These are phyloP conservation scores for Riparia riparia DNA, from an alignment of 2,113 vertebrate species.

Conservation along the genomic window DNA sequence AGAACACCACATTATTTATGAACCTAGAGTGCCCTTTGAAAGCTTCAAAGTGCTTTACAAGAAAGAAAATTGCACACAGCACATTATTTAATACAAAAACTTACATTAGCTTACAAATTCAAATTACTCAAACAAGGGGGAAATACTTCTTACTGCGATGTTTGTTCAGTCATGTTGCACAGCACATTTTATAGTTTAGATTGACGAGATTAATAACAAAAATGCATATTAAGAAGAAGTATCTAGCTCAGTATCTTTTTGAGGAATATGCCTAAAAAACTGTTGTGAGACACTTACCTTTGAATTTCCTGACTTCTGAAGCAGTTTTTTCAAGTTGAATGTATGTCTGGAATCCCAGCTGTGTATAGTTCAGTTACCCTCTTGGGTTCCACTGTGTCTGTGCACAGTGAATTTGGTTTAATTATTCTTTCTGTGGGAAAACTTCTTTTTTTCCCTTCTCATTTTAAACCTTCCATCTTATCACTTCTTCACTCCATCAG, in stretches of 20 bases:
- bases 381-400: neutral
- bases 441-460: neutral
- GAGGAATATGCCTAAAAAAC: slow-evolving; percentile 7
- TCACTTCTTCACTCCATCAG: neutral
- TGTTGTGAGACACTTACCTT: neutral
- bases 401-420: neutral
- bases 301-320: neutral
- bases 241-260: slow-evolving; percentile 24
- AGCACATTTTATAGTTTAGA: slow-evolving; percentile 34
- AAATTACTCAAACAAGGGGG: slow-evolving; percentile 42
- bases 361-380: neutral
- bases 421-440: neutral
- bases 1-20: slow-evolving; percentile 52
- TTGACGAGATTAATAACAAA: slow-evolving; percentile 54
- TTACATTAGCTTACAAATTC: slow-evolving; percentile 65
- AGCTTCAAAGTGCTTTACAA: slow-evolving; percentile 64
- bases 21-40: slow-evolving; percentile 63
- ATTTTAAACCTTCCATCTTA: neutral
- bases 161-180: slow-evolving; percentile 61
- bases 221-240: slow-evolving; percentile 48
- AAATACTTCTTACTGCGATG: slow-evolving; percentile 31
- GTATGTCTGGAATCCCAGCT: neutral
- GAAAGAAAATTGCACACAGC: slow-evolving; percentile 52
- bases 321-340: neutral
- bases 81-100: slow-evolving; percentile 67